These are phyloP conservation scores for Eupithecia insigniata DNA, from an alignment of 2,888 invertebrate species.

Conservation along the genomic window DNA sequence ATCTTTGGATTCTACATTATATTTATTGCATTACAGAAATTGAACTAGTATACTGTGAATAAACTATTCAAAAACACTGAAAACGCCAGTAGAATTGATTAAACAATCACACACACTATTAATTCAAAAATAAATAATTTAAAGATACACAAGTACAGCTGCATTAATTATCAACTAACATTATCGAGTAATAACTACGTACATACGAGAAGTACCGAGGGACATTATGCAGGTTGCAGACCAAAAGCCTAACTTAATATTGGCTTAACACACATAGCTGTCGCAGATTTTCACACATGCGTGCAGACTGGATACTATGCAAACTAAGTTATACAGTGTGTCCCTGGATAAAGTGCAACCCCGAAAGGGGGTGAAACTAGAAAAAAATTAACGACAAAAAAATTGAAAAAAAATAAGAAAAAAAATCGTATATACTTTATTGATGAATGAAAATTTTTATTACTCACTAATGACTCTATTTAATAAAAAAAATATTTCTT, in stretches of 20 bases:
- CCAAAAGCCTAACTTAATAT: not conserved
- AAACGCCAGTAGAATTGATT: not conserved
- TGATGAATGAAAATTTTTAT: too few relatives aligned
- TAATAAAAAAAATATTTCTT: too few relatives aligned
- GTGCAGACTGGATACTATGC: not conserved
- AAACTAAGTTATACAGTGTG: too few relatives aligned
- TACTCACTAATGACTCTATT: too few relatives aligned
- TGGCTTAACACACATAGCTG: not conserved
- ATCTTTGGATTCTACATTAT: conserved; percentile 1
- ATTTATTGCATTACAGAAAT: not conserved
- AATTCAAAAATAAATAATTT: not conserved
- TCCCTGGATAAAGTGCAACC: too few relatives aligned
- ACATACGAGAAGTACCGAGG: not conserved
- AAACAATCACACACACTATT: not conserved
- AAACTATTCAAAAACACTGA: not conserved
- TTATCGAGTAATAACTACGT: not conserved
- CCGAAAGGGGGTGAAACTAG: too few relatives aligned
- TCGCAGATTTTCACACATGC: not conserved
- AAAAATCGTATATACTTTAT: too few relatives aligned
- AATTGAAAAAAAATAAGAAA: too few relatives aligned
- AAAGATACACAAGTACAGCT: not conserved
- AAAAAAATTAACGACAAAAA: too few relatives aligned
- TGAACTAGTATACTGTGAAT: not conserved
- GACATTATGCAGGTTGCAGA: not conserved
- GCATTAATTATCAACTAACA: not conserved